Base-by-base conservation (phyloP, 2,113 vertebrate species). In the Prolemur simus region DNA sequence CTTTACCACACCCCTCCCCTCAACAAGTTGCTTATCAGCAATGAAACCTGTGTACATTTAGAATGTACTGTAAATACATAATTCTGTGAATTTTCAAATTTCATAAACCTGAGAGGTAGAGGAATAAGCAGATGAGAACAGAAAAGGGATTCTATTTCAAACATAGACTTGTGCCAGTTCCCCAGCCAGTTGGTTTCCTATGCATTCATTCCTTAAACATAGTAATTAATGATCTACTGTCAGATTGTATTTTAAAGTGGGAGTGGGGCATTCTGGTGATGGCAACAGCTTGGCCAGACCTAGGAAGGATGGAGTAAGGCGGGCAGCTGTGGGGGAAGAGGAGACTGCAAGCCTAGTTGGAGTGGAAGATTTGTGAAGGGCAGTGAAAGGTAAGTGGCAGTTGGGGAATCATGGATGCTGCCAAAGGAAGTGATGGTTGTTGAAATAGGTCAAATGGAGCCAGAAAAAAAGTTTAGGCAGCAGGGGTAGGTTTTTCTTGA, bases 81-180 rank as follows among this genome's bases (percentile, higher is more conserved):
- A 56, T 66, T 12, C 27, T 85, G 4, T 93, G 54, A 76, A 73
- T 88, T 21, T 88, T 91, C 45, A 83, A 52, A 64, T 92, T 69
- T 81, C 32, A 60, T 94, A 76, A 74, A 27, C 37, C 58, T 69
- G 17, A 84, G 13, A 84, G 29, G 18, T 47, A 47, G 34, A 25
- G 37, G 27, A 9, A 54, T 23, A 77, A 25, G 18, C 32, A 80
- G 34, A 71, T 66, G 20, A 93, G 92, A 94, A 71, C 8, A 71
- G n/a, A 56, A 34, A 64, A 87, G 29, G 32, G 42, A 66, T 88
- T 96, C 92, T 74, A 74, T 76, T 81, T 80, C 39, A 77, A 94
- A 82, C 29, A 29, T 64, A 47, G n/a, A n/a, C 39, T 82, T 29
- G 20, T 69, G 29, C 92, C 63, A 64, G 52, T n/a, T 71, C 73